These are phyloP conservation scores for Chroicocephalus ridibundus DNA, from an alignment of 2,113 vertebrate genomes.

Conservation along the genomic window DNA sequence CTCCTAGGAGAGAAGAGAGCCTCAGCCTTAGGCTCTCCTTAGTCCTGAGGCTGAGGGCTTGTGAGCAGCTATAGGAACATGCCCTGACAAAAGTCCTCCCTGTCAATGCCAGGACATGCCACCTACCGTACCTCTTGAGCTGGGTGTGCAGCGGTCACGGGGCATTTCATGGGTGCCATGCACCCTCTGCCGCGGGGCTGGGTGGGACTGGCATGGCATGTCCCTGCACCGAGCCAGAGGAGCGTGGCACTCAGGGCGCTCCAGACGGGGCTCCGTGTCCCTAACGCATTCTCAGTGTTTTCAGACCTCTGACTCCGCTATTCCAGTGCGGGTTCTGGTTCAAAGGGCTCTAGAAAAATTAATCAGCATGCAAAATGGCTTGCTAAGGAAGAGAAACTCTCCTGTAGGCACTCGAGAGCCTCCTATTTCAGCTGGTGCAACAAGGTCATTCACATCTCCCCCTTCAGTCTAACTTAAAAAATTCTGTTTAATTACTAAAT, in stretches of 20 bases:
- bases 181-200: rapidly evolving
- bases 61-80: not conserved
- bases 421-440: not conserved
- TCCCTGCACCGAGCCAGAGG: not conserved
- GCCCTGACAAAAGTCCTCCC: not conserved
- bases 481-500: not conserved
- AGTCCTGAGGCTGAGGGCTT: not conserved
- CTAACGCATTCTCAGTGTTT: not conserved
- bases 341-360: not conserved
- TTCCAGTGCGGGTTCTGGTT: not conserved
- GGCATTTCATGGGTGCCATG: not conserved
- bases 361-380: not conserved
- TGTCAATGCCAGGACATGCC: not conserved
- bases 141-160: not conserved
- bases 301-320: not conserved
- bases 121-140: not conserved
- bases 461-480: not conserved
- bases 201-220: not conserved
- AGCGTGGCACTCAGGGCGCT: rapidly evolving
- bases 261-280: not conserved
- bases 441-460: not conserved
- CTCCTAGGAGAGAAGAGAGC: not conserved
- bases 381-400: not conserved
- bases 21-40: not conserved
- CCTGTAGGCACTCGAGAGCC: not conserved